Evolutionary conservation across 2,797 vertebrate genomes (phyloP).

Genomic region (Botia almorhae): DNA sequence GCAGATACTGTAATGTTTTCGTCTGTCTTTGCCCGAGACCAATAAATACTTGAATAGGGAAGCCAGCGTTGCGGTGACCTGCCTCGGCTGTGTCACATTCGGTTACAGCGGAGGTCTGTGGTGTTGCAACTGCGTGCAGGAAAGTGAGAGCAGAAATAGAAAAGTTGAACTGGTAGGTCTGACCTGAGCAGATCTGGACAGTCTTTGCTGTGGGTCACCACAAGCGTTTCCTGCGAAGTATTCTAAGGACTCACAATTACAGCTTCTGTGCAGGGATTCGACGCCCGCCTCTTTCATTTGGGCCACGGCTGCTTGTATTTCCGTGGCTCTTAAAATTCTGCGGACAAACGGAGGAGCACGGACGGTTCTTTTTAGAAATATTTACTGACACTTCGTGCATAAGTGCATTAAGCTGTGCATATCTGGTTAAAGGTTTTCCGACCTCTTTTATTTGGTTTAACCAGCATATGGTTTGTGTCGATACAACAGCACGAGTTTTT

Average conservation of each 20-base stretch:
- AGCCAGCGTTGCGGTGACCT: too few relatives aligned
- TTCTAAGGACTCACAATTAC: slow-evolving; percentile 75
- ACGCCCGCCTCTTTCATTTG: slow-evolving; percentile 48
- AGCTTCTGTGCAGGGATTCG: slow-evolving; percentile 65
- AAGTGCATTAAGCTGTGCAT: neutral
- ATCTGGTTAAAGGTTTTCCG: slow-evolving; percentile 2
- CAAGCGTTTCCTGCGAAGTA: slow-evolving; percentile 80
- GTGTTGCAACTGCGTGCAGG: neutral
- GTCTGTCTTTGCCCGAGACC: neutral
- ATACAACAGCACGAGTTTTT: neutral
- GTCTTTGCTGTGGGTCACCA: slow-evolving; percentile 76
- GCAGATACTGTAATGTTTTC: neutral
- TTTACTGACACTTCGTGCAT: neutral
- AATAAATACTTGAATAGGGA: too few relatives aligned
- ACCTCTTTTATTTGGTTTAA: slow-evolving; percentile 10
- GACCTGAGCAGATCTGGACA: slow-evolving; percentile 55
- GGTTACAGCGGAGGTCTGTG: neutral
- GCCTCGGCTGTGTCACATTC: too few relatives aligned
- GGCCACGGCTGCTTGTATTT: slow-evolving; percentile 62
- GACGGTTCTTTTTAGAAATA: slow-evolving; percentile 16
- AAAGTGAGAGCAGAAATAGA: slow-evolving; percentile 10
- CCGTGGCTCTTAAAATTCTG: slow-evolving; percentile 29
- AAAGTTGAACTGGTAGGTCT: neutral
- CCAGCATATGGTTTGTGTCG: neutral
- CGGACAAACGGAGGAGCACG: neutral